Conservation (phyloP, 2,888 invertebrate species). For the Melikaiella ostensackeni region DNA sequence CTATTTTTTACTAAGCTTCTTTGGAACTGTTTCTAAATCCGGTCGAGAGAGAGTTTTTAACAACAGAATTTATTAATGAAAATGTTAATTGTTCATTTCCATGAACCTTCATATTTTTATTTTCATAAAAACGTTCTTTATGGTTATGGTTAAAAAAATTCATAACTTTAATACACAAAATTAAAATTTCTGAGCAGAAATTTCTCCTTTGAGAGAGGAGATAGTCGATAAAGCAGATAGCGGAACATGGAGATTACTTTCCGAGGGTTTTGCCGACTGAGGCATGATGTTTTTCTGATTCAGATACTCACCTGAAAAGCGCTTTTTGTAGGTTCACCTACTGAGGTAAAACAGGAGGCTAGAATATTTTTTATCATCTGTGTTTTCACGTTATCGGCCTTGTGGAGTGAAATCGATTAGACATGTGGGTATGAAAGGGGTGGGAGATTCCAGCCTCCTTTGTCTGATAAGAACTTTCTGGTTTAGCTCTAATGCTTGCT, state of each 20-base stretch:
- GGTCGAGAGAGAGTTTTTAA: no score
- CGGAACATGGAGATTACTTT: background rate
- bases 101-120: no score
- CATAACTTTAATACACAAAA: background rate
- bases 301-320: slow-evolving; percentile 5
- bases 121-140: no score
- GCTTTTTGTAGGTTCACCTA: background rate
- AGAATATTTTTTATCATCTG: slow-evolving; percentile 13
- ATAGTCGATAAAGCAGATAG: slow-evolving; percentile 28
- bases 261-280: slow-evolving; percentile 22
- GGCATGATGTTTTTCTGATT: slow-evolving; percentile 1
- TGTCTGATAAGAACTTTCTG: background rate
- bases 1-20: no score
- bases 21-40: no score
- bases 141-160: background rate
- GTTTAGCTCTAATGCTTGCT: no score
- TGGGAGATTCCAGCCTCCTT: background rate
- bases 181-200: background rate
- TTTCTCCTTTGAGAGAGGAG: background rate
- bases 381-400: slow-evolving; percentile 9
- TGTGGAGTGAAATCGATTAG: slow-evolving; percentile 1
- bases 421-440: background rate
- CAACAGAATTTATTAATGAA: no score
- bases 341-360: background rate
- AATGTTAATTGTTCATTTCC: no score